Base-by-base conservation (phyloP, 92 coral and sea anemone species). In the Anthopleura xanthogrammica region DNA sequence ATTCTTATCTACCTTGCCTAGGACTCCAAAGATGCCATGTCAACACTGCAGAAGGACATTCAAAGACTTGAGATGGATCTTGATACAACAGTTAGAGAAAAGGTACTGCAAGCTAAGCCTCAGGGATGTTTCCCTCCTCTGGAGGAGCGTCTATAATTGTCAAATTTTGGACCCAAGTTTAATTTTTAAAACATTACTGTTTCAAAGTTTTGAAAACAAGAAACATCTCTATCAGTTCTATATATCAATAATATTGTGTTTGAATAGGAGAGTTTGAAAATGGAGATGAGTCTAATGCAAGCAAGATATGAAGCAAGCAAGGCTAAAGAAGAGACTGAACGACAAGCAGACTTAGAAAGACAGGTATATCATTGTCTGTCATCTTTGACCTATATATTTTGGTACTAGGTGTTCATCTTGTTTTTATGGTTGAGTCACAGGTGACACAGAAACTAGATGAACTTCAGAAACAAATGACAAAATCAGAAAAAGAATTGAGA, bases 271-370 rank as follows among this genome's bases (percentile, higher is more conserved):
- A 91, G 95, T 87, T 83, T 97, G 66, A 94, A 89, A 81, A 94
- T 95, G 90, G 99, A 97, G 89, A 90, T 97, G 71, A 95, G 92
- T 72, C 85, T 97, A 43, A 91, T 94, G 87, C 95, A 95, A 68
- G 99, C 99, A 20, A 90, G 92, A 85, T 90, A 92, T 82, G 98
- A 97, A 87, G 99, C 99, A 68, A 88, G 91, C 41, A 92, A 88
- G 76, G 92, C 99, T 20, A 97, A 93, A 66, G 93, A 92, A 73
- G 99, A 97, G 43, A 94, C 92, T 54, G 99, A 97, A 71, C 85
- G 93, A 70, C 97, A 91, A 82, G 97, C 97, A 24, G 97, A 97
- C n/a, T 82, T 97, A 68, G 99, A 97, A 87, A 92, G 91, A 84
- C 98, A 97, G 94, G 98, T 94, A 60, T 57, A 6, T 62, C 29